These are phyloP conservation scores for Homarus americanus DNA, from an alignment of 1,140 invertebrate genomes.

Conservation along the genomic window DNA sequence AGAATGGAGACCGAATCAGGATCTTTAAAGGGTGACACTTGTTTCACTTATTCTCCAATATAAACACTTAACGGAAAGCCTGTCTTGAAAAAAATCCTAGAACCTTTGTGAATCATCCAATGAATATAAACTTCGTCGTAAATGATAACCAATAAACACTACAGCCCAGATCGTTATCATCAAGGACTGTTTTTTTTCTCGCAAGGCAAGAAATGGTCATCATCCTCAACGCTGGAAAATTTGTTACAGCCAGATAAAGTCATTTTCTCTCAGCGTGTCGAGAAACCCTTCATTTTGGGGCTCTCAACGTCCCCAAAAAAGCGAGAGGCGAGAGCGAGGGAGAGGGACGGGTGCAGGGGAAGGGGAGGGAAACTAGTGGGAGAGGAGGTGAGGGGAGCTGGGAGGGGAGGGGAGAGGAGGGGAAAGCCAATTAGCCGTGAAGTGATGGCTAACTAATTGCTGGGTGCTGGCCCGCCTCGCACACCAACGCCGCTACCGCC, in stretches of 20 bases:
- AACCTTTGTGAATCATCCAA: too few species aligned
- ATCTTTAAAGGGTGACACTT: too few species aligned
- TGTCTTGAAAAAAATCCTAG: too few species aligned
- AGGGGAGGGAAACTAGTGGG: not conserved
- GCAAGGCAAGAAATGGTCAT: not conserved
- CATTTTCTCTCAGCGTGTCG: slow-evolving; percentile 24
- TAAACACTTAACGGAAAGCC: too few species aligned
- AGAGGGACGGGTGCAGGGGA: not conserved
- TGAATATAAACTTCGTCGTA: too few species aligned
- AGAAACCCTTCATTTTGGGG: slow-evolving; percentile 34
- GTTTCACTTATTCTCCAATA: too few species aligned
- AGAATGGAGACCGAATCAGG: too few species aligned
- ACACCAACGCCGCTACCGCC: slow-evolving; percentile 36
- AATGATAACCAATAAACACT: too few species aligned
- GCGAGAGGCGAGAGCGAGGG: not conserved
- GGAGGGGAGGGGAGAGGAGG: slow-evolving; percentile 4
- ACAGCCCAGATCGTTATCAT: too few species aligned
- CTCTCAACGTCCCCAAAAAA: not conserved
- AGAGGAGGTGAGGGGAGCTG: not conserved
- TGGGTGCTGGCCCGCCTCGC: slow-evolving; percentile 19
- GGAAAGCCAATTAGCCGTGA: slow-evolving; percentile 54
- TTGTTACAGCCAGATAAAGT: slow-evolving; percentile 13
- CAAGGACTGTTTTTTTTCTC: too few species aligned
- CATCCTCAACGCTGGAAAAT: not conserved
- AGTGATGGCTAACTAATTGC: slow-evolving; percentile 64